Conservation (phyloP, 2,113 vertebrate species). For the Hemibagrus wyckioides region DNA sequence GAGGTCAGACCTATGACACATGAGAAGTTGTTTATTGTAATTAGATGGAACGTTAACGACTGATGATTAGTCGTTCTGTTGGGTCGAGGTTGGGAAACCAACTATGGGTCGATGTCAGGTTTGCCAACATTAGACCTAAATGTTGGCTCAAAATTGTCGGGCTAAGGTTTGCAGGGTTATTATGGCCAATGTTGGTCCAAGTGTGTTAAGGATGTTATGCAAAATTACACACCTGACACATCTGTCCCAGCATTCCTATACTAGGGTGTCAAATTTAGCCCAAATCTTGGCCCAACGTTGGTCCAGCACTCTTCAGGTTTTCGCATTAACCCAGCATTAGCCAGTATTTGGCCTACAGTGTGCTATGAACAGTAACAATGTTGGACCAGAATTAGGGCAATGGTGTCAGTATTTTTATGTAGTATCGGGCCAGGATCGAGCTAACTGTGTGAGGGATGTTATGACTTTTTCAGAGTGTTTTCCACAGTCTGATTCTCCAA, state of each 20-base stretch:
- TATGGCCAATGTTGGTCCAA: too few species aligned
- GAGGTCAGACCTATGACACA: not conserved
- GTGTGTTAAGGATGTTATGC: not conserved
- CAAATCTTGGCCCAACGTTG: not conserved
- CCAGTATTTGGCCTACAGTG: not conserved
- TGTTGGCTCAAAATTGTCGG: not conserved
- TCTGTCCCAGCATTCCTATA: too few species aligned
- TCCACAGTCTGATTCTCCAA: conserved; percentile 4
- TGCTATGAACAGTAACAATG: not conserved
- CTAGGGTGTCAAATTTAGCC: too few species aligned
- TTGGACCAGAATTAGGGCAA: not conserved
- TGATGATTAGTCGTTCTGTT: not conserved
- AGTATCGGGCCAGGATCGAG: not conserved
- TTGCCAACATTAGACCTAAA: not conserved
- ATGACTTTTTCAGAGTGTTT: not conserved
- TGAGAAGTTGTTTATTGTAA: not conserved
- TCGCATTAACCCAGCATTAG: not conserved
- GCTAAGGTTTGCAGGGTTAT: not conserved
- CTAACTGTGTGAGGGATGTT: too few species aligned
- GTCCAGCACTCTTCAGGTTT: not conserved
- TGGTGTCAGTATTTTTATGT: too few species aligned
- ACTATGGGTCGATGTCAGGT: not conserved
- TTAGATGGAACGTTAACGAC: not conserved
- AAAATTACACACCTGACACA: not conserved
- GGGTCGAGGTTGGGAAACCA: not conserved